A percentile compares a stretch with the other conserved stretches of the same genome.
Conservation (phyloP, 2,888 invertebrate genomes). For the Nymphalis polychloros region DNA sequence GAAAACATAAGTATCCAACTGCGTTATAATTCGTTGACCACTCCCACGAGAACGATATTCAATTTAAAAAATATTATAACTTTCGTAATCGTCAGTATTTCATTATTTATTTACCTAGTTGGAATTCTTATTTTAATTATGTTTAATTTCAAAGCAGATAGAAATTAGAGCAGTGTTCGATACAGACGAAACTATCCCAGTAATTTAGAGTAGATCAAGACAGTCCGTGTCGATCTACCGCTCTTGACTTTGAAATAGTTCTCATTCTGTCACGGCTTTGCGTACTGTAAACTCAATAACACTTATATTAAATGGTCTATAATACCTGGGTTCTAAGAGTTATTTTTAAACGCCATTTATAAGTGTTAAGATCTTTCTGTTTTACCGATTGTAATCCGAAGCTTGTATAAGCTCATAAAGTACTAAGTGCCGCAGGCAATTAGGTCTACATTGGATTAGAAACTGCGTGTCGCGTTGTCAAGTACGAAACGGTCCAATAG, state of each 20-base stretch:
- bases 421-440: slow-evolving; percentile 49
- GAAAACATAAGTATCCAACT: slow-evolving; percentile 27
- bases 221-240: slow-evolving; percentile 54
- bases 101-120: neutral
- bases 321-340: slow-evolving; percentile 41
- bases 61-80: neutral
- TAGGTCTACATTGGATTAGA: slow-evolving; percentile 56
- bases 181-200: slow-evolving; percentile 17
- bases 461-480: slow-evolving; percentile 31
- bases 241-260: slow-evolving; percentile 54
- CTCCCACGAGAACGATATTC: slow-evolving; percentile 14
- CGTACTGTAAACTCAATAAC: slow-evolving; percentile 17
- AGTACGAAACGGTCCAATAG: slow-evolving; percentile 43
- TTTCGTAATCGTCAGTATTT: neutral
- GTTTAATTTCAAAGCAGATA: neutral
- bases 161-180: slow-evolving; percentile 18
- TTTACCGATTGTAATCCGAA: slow-evolving; percentile 12
- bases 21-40: slow-evolving; percentile 21
- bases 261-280: slow-evolving; percentile 54
- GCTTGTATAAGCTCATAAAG: slow-evolving; percentile 31
- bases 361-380: slow-evolving; percentile 29
- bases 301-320: slow-evolving; percentile 19
- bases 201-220: slow-evolving; percentile 46
- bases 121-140: neutral
- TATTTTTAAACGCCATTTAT: slow-evolving; percentile 42